A percentile compares a stretch with the other conserved stretches of the same genome.
Conservation (phyloP, 2,888 invertebrate genomes). For the Drosophila mulleri region DNA sequence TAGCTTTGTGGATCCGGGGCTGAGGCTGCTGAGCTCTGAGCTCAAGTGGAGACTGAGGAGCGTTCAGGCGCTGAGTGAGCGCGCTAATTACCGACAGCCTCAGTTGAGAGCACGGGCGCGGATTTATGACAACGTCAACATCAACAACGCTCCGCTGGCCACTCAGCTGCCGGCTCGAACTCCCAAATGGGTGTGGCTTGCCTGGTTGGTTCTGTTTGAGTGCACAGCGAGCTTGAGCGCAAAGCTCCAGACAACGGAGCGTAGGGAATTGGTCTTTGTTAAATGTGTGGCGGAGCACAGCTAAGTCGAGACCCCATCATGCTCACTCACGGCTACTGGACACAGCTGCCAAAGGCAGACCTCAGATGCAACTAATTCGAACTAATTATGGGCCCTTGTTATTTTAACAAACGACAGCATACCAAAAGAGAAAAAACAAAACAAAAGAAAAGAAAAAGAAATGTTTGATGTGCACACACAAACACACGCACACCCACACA, state of each 20-base stretch:
- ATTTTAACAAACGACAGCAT: conserved; percentile 39
- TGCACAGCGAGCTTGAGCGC: conserved; percentile 39
- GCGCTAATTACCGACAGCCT: conserved; percentile 75
- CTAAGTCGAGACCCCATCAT: background rate
- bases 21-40: background rate
- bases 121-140: conserved; percentile 74
- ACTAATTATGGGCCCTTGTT: conserved; percentile 66
- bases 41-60: conserved; percentile 15
- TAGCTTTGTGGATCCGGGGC: conserved; percentile 59
- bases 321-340: conserved; percentile 6
- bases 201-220: conserved; percentile 34
- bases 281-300: conserved; percentile 3
- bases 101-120: conserved; percentile 57
- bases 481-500: background rate
- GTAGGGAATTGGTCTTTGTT: conserved; percentile 35
- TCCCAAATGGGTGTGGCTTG: background rate
- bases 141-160: conserved; percentile 50
- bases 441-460: conserved; percentile 3
- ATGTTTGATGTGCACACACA: conserved; percentile 61
- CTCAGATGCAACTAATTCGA: conserved; percentile 70
- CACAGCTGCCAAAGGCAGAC: conserved; percentile 64
- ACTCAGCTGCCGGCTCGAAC: conserved; percentile 26
- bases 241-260: conserved; percentile 35
- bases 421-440: conserved; percentile 1
- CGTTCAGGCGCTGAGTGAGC: conserved; percentile 54